Evolutionary conservation across 2,888 invertebrate genomes (phyloP).

Genomic region (Gymnoscelis rufifasciata): DNA sequence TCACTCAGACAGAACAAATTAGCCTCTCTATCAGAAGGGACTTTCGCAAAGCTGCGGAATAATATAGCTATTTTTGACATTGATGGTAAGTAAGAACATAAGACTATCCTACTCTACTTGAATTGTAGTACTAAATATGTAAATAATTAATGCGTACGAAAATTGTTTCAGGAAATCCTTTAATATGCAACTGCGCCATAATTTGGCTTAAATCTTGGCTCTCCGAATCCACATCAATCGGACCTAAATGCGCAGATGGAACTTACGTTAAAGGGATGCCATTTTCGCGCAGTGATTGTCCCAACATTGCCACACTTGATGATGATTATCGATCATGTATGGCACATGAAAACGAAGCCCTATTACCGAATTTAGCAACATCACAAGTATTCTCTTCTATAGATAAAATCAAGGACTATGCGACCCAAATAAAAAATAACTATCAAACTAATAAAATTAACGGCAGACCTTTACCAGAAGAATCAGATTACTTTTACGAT

Average conservation of each 20-base stretch:
- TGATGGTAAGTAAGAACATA: slow-evolving; percentile 80
- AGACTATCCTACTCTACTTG: no score
- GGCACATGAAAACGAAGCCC: slow-evolving; percentile 84
- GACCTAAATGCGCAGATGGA: slow-evolving; percentile 89
- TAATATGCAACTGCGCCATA: slow-evolving; percentile 89
- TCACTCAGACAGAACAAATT: slow-evolving; percentile 88
- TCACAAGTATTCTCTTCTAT: slow-evolving; percentile 79
- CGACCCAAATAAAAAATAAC: slow-evolving; percentile 63
- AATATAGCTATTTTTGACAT: slow-evolving; percentile 91
- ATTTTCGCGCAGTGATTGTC: slow-evolving; percentile 84
- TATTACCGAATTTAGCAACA: slow-evolving; percentile 74
- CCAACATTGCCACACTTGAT: slow-evolving; percentile 58
- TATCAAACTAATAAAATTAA: slow-evolving; percentile 70
- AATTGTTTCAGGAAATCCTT: slow-evolving; percentile 86
- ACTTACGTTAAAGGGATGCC: slow-evolving; percentile 85
- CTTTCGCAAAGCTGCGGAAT: slow-evolving; percentile 86
- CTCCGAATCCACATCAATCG: slow-evolving; percentile 84
- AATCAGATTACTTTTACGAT: slow-evolving; percentile 90
- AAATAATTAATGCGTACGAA: no score
- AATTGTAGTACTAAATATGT: no score
- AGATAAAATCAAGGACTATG: slow-evolving; percentile 76
- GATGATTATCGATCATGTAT: slow-evolving; percentile 79
- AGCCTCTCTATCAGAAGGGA: slow-evolving; percentile 84
- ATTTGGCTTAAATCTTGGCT: slow-evolving; percentile 92
- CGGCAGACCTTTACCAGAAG: slow-evolving; percentile 83